Evolutionary conservation across 2,113 vertebrate species (phyloP).

Genomic region (Acinonyx jubatus): DNA sequence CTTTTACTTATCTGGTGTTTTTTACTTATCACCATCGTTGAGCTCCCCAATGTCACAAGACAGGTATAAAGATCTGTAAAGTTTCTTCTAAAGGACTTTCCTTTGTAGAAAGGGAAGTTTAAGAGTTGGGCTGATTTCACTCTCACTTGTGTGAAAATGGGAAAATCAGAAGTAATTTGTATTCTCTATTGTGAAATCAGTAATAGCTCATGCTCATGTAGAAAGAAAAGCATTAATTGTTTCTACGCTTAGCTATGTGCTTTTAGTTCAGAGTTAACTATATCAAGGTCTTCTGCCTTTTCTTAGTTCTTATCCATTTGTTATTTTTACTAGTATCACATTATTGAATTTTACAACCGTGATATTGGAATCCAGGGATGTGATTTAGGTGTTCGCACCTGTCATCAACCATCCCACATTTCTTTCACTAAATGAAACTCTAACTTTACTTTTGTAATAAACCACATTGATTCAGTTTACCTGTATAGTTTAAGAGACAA

Average conservation of each 20-base stretch:
- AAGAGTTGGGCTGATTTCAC: background rate
- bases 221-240: background rate
- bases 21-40: background rate
- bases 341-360: background rate
- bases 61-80: background rate
- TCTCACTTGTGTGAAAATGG: background rate
- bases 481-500: background rate
- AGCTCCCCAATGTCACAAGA: background rate
- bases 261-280: background rate
- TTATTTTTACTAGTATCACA: background rate
- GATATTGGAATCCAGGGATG: background rate
- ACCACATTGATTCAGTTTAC: background rate
- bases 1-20: background rate
- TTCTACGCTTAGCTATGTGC: background rate
- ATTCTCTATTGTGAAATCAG: background rate
- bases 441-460: background rate
- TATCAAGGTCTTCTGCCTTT: background rate
- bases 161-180: background rate
- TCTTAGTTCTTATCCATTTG: background rate
- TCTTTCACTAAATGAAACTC: background rate
- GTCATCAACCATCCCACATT: background rate
- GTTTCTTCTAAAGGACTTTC: background rate
- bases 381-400: background rate
- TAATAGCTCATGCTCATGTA: background rate
- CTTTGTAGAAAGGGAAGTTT: background rate